These are phyloP conservation scores for Lasioglossum morio DNA, from an alignment of 2,888 invertebrate species.

Conservation along the genomic window DNA sequence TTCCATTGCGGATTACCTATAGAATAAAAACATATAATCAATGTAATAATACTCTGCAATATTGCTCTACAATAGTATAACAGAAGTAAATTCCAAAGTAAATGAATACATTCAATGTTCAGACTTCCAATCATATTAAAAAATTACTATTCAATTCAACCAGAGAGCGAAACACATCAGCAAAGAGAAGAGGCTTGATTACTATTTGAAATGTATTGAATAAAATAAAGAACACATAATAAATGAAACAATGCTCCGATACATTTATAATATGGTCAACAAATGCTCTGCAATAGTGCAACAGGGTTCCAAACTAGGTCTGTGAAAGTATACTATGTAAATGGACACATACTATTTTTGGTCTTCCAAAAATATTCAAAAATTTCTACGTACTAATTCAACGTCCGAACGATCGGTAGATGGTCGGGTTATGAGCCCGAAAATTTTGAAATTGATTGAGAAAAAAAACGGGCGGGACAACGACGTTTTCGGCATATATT, in stretches of 20 bases:
- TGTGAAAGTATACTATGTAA: too few relatives aligned
- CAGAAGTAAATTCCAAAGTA: slow-evolving; percentile 38
- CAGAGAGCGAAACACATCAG: background rate
- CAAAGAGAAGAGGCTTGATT: background rate
- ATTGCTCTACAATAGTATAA: slow-evolving; percentile 81
- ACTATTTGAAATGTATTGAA: background rate
- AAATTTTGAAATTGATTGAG: background rate
- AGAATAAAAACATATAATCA: slow-evolving; percentile 46
- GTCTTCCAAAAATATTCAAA: too few relatives aligned
- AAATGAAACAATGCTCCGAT: too few relatives aligned
- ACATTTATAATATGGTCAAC: too few relatives aligned
- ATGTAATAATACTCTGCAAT: background rate
- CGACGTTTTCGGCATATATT: slow-evolving; percentile 13
- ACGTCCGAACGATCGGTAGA: background rate
- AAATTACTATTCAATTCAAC: background rate
- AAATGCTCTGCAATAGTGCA: too few relatives aligned
- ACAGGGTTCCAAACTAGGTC: too few relatives aligned
- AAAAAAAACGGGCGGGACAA: background rate
- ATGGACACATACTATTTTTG: too few relatives aligned
- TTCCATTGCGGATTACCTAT: slow-evolving; percentile 96
- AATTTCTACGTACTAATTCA: too few relatives aligned
- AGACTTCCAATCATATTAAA: background rate
- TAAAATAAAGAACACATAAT: background rate
- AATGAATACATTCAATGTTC: background rate
- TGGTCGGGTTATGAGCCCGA: background rate